Percentiles rank a stretch among this genome's conserved stretches.
Evolutionary conservation across 2,888 invertebrate genomes (phyloP).

Genomic region (Xestia rhomboidea): DNA sequence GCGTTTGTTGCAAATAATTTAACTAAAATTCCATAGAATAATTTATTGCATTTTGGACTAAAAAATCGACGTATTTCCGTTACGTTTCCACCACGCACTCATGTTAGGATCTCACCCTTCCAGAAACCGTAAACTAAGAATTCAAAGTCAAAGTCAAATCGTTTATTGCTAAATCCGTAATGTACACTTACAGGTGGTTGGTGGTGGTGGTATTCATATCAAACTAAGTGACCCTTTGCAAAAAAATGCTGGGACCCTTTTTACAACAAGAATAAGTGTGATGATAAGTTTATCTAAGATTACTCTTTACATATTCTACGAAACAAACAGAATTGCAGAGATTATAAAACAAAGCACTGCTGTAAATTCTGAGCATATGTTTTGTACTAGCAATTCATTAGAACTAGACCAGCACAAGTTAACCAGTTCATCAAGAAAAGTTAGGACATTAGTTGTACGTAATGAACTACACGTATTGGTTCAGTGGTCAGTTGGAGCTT

Average conservation of each 20-base stretch:
- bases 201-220: too few species aligned
- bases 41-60: too few species aligned
- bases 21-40: too few species aligned
- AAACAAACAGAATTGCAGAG: neutral
- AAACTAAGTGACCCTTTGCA: neutral
- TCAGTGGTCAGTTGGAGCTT: conserved; percentile 40
- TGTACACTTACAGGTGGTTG: too few species aligned
- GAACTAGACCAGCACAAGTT: conserved; percentile 36
- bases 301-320: neutral
- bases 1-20: too few species aligned
- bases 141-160: too few species aligned
- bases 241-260: neutral
- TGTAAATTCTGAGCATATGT: neutral
- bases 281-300: neutral
- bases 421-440: conserved; percentile 45
- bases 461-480: conserved; percentile 50
- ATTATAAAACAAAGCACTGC: conserved; percentile 18
- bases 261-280: neutral
- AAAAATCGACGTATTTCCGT: too few species aligned
- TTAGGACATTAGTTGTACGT: conserved; percentile 51
- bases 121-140: neutral
- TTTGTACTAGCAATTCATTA: conserved; percentile 12
- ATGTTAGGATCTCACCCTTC: too few species aligned
- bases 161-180: too few species aligned
- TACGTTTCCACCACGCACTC: too few species aligned